These are phyloP conservation scores for Heliconius hortense DNA, from an alignment of 2,888 invertebrate genomes.

Conservation along the genomic window DNA sequence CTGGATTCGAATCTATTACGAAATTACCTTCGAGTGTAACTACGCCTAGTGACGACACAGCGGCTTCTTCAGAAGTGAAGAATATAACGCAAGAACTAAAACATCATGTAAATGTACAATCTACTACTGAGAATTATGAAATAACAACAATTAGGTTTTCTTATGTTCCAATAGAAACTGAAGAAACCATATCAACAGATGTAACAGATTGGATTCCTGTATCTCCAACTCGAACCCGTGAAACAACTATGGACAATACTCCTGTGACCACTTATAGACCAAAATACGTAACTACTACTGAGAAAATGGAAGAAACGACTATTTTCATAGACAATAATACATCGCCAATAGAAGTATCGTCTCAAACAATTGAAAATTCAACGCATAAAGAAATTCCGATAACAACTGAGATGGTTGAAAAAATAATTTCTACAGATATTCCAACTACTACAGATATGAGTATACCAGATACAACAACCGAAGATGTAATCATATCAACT, in stretches of 20 bases:
- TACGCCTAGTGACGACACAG: slow-evolving; percentile 69
- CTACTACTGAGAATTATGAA: slow-evolving; percentile 63
- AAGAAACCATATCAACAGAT: slow-evolving; percentile 48
- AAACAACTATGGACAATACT: slow-evolving; percentile 55
- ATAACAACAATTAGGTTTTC: slow-evolving; percentile 76
- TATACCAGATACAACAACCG: slow-evolving; percentile 38
- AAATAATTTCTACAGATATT: slow-evolving; percentile 42
- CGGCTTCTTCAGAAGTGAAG: slow-evolving; percentile 54
- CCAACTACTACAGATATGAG: slow-evolving; percentile 41
- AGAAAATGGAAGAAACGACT: slow-evolving; percentile 57
- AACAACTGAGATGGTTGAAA: slow-evolving; percentile 44
- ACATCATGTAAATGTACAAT: slow-evolving; percentile 32
- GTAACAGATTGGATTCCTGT: slow-evolving; percentile 63
- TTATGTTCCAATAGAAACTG: slow-evolving; percentile 65
- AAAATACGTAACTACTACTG: slow-evolving; percentile 62
- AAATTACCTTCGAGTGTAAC: slow-evolving; percentile 72
- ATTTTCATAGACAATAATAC: slow-evolving; percentile 56
- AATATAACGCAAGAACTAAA: slow-evolving; percentile 54
- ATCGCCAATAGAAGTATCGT: slow-evolving; percentile 60
- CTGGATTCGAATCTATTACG: slow-evolving; percentile 77
- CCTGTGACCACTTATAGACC: slow-evolving; percentile 75
- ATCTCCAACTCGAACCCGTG: slow-evolving; percentile 60
- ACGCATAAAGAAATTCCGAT: slow-evolving; percentile 45
- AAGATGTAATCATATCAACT: slow-evolving; percentile 40
- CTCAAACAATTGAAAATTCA: slow-evolving; percentile 56